Base-by-base conservation (phyloP, 2,888 invertebrate genomes). In the Clostera curtula region DNA sequence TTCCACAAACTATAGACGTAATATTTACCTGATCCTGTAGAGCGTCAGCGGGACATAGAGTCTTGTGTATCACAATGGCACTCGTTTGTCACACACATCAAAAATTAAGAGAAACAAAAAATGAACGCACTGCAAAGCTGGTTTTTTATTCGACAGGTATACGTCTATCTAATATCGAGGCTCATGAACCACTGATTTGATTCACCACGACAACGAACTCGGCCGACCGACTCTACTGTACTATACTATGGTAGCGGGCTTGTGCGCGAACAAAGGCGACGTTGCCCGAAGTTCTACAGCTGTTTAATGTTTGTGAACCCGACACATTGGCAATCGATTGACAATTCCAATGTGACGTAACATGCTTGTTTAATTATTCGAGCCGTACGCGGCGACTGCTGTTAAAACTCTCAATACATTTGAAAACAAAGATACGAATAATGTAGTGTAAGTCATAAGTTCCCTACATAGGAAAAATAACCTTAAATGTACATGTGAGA, bases 291-390 rank as follows among this genome's bases (percentile, higher is more conserved):
- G 41, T 47, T 41, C 48, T 56, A 74, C 80, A 82, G 80, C 80
- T 82, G 80, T 82, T 80, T 67, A 62, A 65, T 79, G 73, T 79
- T 77, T 77, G 67, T 72, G 69, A 67, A 66, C 55, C 49, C 56
- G 51, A 65, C 57, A 59, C 57, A 47, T 53, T 53, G 56, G 55
- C 53, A 67, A 76, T 76, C 75, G 79, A 77, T 74, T 64, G 43
- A 56, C 51, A 49, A 51, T 47, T 50, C 39, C 42, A 42, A 43
- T 27, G 42, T 71, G 65, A 65, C 56, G 58, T 64, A 68, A 74
- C 38, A 19, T 19, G 9, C 24, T 12, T 19, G 20, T 29, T 28
- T 24, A 10, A 13, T 12, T n/a, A 20, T 4, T 12, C 20, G 7
- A n/a, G n/a, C n/a, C n/a, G n/a, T n/a, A n/a, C n/a, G n/a, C n/a